Percentiles rank a stretch among this genome's conserved stretches.
phyloP scores from a whole-genome alignment of 2,113 vertebrate species.

The Bubo blakistoni region DNA sequence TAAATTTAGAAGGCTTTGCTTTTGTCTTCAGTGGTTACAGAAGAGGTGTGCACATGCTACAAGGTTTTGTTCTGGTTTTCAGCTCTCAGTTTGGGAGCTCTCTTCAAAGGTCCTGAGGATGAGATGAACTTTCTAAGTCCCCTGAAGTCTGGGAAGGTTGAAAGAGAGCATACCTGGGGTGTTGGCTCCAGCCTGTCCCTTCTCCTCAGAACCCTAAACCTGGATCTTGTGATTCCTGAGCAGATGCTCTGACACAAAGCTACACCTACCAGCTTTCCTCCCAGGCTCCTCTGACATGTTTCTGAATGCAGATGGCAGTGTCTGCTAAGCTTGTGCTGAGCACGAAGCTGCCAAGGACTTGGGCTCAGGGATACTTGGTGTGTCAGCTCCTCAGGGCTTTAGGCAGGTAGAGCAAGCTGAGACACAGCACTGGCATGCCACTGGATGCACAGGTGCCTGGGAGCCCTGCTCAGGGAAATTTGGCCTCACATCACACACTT shows the following conservation, averaged over 20 bases:
- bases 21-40: neutral
- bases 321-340: constrained; percentile 30
- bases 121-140: neutral
- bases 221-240: neutral
- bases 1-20: neutral
- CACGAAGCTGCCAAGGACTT: neutral
- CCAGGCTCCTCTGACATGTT: constrained; percentile 17
- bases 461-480: neutral
- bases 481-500: neutral
- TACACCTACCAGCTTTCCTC: neutral
- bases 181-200: neutral
- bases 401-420: neutral
- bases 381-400: neutral
- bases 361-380: neutral
- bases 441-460: neutral
- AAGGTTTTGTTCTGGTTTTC: neutral
- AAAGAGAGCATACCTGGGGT: neutral
- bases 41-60: fast-evolving
- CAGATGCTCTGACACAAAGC: neutral
- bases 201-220: neutral
- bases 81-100: neutral
- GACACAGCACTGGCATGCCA: neutral
- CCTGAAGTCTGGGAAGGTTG: neutral
- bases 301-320: constrained; percentile 59
- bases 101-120: neutral